Conservation (phyloP, 2,797 vertebrate genomes). For the Prionace glauca region DNA sequence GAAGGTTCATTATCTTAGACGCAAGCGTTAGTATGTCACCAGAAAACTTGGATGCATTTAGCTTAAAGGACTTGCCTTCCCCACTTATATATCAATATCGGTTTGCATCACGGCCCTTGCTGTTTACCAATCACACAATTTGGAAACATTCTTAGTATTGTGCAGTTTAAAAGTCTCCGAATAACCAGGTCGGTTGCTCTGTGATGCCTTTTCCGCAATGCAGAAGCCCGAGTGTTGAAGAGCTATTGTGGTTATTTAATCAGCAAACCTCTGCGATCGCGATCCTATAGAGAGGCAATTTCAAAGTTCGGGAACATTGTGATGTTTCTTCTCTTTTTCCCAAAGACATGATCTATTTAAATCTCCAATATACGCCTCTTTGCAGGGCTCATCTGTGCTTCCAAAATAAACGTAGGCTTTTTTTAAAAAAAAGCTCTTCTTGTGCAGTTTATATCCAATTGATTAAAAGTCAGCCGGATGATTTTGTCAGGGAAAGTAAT, state of each 20-base stretch:
- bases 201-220: not conserved
- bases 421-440: not conserved
- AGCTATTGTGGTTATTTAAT: not conserved
- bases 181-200: not conserved
- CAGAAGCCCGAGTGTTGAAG: not conserved
- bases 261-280: not conserved
- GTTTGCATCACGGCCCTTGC: not conserved
- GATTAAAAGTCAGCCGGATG: not conserved
- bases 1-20: not conserved
- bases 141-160: not conserved
- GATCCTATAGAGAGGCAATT: not conserved
- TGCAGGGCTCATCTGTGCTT: not conserved
- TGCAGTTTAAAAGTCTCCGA: not conserved
- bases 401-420: not conserved
- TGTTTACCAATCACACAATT: not conserved
- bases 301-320: not conserved
- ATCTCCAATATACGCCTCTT: not conserved
- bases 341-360: too few species aligned
- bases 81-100: not conserved
- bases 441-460: not conserved
- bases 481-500: not conserved
- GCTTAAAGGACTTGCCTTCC: not conserved
- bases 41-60: not conserved
- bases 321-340: not conserved
- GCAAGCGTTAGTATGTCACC: not conserved